A percentile compares a stretch with the other conserved stretches of the same genome.
These are phyloP conservation scores for Rhea pennata DNA, from an alignment of 2,113 vertebrate species.

Conservation along the genomic window DNA sequence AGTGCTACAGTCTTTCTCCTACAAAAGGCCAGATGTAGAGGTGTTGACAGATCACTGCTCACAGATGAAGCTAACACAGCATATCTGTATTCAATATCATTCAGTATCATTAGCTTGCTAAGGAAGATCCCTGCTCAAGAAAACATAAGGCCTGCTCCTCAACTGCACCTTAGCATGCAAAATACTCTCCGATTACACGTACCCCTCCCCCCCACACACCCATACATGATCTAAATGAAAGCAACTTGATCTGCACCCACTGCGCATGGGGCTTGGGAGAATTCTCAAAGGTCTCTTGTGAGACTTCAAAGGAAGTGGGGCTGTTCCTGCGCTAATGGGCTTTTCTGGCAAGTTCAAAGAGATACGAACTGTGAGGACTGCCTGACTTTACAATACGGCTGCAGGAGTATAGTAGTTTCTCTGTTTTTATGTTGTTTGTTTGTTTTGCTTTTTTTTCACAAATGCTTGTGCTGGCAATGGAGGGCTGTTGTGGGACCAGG, in stretches of 20 bases:
- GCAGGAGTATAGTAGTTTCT: not conserved
- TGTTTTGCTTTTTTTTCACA: not conserved
- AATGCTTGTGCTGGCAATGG: not conserved
- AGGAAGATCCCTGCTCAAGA: not conserved
- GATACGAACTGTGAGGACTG: not conserved
- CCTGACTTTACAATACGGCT: not conserved
- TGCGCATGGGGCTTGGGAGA: not conserved
- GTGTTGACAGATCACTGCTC: not conserved
- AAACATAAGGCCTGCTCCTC: not conserved
- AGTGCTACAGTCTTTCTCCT: not conserved
- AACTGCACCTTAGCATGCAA: not conserved
- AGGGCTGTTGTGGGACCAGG: not conserved
- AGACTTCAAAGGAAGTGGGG: not conserved
- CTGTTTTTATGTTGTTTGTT: no score
- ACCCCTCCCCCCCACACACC: not conserved
- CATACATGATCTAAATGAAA: accelerated
- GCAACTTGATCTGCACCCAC: not conserved
- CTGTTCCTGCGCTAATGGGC: not conserved
- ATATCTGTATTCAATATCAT: not conserved
- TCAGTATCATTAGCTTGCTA: not conserved
- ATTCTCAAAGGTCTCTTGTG: not conserved
- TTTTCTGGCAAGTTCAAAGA: not conserved
- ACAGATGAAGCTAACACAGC: accelerated
- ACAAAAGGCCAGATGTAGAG: not conserved
- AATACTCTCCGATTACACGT: not conserved